Evolutionary conservation across 2,797 vertebrate genomes (phyloP), one percentile per base, ranked within the genome.

Genomic region (Hydrophis major): DNA sequence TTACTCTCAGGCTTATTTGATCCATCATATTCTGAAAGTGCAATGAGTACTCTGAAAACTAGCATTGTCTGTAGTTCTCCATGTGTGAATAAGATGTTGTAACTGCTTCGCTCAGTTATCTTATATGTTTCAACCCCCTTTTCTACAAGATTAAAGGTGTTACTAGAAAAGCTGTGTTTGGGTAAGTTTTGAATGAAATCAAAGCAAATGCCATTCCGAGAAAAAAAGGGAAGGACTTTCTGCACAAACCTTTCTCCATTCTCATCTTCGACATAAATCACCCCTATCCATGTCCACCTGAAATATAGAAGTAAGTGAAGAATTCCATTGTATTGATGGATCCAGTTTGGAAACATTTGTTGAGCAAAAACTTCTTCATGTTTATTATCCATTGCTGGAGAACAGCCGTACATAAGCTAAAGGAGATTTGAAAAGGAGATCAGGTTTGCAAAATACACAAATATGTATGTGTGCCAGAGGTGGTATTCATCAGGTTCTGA

Each of bases 251-350:
- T 56, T 4, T 88, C 16, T 8, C 53, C 87, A 2, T 57, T 92
- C 10, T 92, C 55, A 50, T 59, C 61, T 14, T 74, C 32, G 2
- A 88, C 12, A 57, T 47, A 92, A 59, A 92, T 4, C 37, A 92
- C 50, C n/a, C 91, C 91, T 13, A 59, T 92, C 91, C 91, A 92
- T 1, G 27, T 92, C 91, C 91, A 92, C 6, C 1, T 47, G 91
- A 92, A 92, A 78, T 89, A 47, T 20, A 78, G 55, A 18, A 92
- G 18, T 50, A 89, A 25, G 5, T 59, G 55, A 4, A 88, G 66
- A 89, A 92, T 89, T 27, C 91, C 87, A 28, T 8, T 60, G 13
- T 59, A 59, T 16, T 89, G 91, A 47, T 78, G 4, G 27, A 0
- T 20, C 18, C 37, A 55, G 5, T 59, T 89, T 32, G 91, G 91